Evolutionary conservation across 2,113 vertebrate genomes (phyloP).

Genomic region (Melanerpes formicivorus): DNA sequence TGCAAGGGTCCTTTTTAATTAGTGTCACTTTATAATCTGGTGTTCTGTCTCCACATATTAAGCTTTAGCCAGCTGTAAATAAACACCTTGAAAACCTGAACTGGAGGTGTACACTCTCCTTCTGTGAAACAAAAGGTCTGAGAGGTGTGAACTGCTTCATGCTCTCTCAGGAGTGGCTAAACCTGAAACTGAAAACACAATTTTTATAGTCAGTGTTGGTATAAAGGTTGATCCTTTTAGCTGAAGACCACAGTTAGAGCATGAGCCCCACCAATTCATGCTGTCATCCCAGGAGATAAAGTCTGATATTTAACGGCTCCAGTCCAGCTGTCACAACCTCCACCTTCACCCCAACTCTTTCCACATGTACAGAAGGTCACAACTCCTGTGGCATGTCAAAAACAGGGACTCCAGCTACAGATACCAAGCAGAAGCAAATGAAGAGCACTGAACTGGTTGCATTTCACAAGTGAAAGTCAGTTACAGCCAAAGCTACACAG

Average conservation of each 20-base stretch:
- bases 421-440: not conserved
- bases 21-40: not conserved
- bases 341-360: not conserved
- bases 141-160: not conserved
- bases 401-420: not conserved
- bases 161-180: not conserved
- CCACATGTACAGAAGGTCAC: fast-evolving
- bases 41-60: not conserved
- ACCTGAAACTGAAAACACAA: not conserved
- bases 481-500: fast-evolving
- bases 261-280: not conserved
- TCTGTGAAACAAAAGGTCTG: not conserved
- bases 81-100: conserved; percentile 6
- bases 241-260: not conserved
- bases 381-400: not conserved
- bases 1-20: conserved; percentile 9
- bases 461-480: fast-evolving
- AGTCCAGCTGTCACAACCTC: not conserved
- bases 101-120: not conserved
- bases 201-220: not conserved
- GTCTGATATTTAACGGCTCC: not conserved
- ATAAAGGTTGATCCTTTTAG: not conserved
- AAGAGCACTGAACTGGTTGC: not conserved
- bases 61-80: not conserved
- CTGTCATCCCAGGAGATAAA: not conserved